These are phyloP conservation scores for Ichneumon xanthorius DNA, from an alignment of 2,888 invertebrate genomes.

Conservation along the genomic window DNA sequence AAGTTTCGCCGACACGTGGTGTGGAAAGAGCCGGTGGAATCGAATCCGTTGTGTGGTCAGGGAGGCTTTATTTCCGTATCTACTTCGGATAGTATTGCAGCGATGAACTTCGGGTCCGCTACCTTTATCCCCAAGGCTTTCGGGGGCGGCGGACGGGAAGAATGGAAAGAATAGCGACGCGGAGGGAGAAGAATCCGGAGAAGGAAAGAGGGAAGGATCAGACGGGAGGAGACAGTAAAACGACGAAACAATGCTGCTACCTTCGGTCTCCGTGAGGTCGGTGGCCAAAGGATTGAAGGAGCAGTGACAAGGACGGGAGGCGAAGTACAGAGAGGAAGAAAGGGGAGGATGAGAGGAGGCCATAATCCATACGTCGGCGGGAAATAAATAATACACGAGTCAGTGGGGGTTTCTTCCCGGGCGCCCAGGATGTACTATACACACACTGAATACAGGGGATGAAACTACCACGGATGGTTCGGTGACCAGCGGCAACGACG, in stretches of 20 bases:
- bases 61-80: conserved; percentile 49
- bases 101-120: conserved; percentile 17
- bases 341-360: conserved; percentile 63
- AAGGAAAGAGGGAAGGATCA: not conserved
- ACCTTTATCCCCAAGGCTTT: conserved; percentile 15
- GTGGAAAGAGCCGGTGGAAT: conserved; percentile 13
- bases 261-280: conserved; percentile 46
- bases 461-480: conserved; percentile 70
- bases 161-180: conserved; percentile 29
- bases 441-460: conserved; percentile 69
- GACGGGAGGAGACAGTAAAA: conserved; percentile 32
- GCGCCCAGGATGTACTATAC: conserved; percentile 7
- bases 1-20: conserved; percentile 30
- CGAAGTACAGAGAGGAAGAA: conserved; percentile 2
- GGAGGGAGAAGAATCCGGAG: not conserved
- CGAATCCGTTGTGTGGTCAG: conserved; percentile 1
- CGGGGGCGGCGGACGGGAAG: conserved; percentile 1
- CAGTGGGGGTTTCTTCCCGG: conserved; percentile 49
- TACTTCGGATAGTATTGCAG: conserved; percentile 22
- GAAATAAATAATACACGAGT: conserved; percentile 83
- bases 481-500: conserved; percentile 43
- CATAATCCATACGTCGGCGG: conserved; percentile 82
- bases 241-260: conserved; percentile 38
- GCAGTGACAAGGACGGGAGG: conserved; percentile 13
- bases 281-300: conserved; percentile 49